Conservation (phyloP, 1,140 invertebrate species). For the Drosophila suzukii region DNA sequence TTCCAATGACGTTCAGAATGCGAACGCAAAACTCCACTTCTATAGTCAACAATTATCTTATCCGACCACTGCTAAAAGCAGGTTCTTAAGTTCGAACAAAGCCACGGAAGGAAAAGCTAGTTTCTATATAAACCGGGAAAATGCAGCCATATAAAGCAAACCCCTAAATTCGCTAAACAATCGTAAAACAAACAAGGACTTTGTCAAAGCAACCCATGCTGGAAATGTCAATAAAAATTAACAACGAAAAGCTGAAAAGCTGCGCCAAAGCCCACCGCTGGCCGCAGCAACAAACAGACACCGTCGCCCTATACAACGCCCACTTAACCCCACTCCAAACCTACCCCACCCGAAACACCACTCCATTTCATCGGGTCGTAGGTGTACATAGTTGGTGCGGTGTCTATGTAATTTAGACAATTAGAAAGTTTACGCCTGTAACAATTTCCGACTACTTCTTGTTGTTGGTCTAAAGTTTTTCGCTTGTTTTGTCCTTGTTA, state of each 20-base stretch:
- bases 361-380: slow-evolving; percentile 34
- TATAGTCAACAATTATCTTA: no score
- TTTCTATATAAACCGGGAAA: not conserved
- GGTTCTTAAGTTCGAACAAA: no score
- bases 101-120: no score
- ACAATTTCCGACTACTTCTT: slow-evolving; percentile 58
- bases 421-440: slow-evolving; percentile 70
- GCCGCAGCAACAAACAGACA: slow-evolving; percentile 18
- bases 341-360: not conserved
- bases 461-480: slow-evolving; percentile 40
- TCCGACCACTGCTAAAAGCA: no score
- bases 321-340: not conserved
- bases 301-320: slow-evolving; percentile 3
- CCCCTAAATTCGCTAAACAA: slow-evolving; percentile 4
- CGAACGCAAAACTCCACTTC: no score
- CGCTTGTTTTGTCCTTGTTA: slow-evolving; percentile 58
- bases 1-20: no score
- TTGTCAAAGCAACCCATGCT: slow-evolving; percentile 4
- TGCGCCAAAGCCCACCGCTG: slow-evolving; percentile 36
- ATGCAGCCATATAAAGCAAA: not conserved
- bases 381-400: slow-evolving; percentile 39
- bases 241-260: slow-evolving; percentile 66
- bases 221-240: slow-evolving; percentile 63
- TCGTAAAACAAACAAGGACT: slow-evolving; percentile 21
- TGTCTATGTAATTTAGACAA: slow-evolving; percentile 77